Evolutionary conservation across 1,140 invertebrate species (phyloP).

Genomic region (Lepidurus packardi): DNA sequence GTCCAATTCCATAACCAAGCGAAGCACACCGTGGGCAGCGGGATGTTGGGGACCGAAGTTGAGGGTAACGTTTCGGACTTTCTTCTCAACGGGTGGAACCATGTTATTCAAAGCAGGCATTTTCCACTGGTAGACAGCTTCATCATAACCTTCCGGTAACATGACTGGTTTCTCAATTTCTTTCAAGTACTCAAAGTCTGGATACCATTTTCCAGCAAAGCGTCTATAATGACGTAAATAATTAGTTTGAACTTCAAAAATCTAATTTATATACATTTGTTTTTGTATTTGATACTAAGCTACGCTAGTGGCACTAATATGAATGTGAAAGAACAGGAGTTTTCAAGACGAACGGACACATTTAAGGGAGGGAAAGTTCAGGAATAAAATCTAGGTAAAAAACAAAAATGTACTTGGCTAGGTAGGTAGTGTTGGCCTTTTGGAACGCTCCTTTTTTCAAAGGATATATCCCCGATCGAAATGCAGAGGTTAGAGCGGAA

Average conservation of each 20-base stretch:
- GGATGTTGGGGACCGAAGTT: slow-evolving; percentile 99
- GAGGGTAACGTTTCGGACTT: slow-evolving; percentile 74
- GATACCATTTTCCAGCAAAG: slow-evolving; percentile 58
- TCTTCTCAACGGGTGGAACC: slow-evolving; percentile 53
- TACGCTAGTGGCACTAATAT: too few relatives aligned
- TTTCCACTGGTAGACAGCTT: slow-evolving; percentile 38
- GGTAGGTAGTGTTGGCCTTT: not conserved
- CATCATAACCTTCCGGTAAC: slow-evolving; percentile 58
- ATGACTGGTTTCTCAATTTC: slow-evolving; percentile 63
- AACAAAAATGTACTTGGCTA: not conserved
- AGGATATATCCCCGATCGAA: not conserved
- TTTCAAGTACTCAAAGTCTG: slow-evolving; percentile 65
- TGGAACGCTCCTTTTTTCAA: not conserved
- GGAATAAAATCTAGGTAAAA: not conserved
- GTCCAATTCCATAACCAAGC: slow-evolving; percentile 88
- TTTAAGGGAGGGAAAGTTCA: too few relatives aligned
- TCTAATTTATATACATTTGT: too few relatives aligned
- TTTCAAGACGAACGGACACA: too few relatives aligned
- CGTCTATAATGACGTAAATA: not conserved
- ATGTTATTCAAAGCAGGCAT: slow-evolving; percentile 36
- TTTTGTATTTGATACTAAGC: too few relatives aligned
- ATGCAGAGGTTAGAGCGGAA: slow-evolving; percentile 9
- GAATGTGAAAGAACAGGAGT: too few relatives aligned
- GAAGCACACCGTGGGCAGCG: slow-evolving; percentile 93
- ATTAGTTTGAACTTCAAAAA: too few relatives aligned